Base-by-base conservation (phyloP, 2,113 vertebrate species). In the Struthio camelus region DNA sequence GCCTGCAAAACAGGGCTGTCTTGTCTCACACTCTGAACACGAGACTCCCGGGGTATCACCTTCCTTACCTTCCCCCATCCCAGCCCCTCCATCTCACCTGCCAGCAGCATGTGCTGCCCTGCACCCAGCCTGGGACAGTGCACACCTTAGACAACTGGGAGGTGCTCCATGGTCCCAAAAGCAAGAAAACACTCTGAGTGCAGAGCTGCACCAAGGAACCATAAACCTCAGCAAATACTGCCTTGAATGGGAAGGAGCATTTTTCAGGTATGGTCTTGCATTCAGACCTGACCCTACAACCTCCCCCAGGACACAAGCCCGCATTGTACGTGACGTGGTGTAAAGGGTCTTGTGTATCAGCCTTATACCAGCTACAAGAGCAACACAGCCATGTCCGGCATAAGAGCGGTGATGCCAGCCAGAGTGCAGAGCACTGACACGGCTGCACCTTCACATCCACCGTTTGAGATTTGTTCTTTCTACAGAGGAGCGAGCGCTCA, bases 51-150 rank as follows among this genome's bases (percentile, higher is more conserved):
- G 1, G 23, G 8, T 14, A 27, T 22, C 23, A 66, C 5, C 36
- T 34, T 32, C 4, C 0, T 0, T 8, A 14, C 23, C 36, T 81
- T 50, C 5, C 34, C 46, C 32, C 10, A 56, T 22, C 40, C 16
- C 25, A 4, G 14, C 20, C 42, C 38, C 69, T 6, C n/a, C 18
- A 4, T 11, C 48, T 19, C 56, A 24, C 0, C 0, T 4, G 19
- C 17, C 36, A 34, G 24, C 42, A 2, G 0, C 0, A 2, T 32
- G 19, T 32, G 4, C 28, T 5, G 1, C 86, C 53, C 54, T 56
- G 11, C 40, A 53, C 30, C 46, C 72, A 53, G 73, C 36, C 82
- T 7, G 4, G 40, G 54, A 8, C 59, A 51, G 10, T 42, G 5
- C 2, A 32, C 10, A 3, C 40, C 8, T 28, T 10, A 24, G 59